Evolutionary conservation across 2,888 invertebrate genomes (phyloP), one percentile per base, ranked within the genome.

Genomic region (Margaritifera margaritifera): DNA sequence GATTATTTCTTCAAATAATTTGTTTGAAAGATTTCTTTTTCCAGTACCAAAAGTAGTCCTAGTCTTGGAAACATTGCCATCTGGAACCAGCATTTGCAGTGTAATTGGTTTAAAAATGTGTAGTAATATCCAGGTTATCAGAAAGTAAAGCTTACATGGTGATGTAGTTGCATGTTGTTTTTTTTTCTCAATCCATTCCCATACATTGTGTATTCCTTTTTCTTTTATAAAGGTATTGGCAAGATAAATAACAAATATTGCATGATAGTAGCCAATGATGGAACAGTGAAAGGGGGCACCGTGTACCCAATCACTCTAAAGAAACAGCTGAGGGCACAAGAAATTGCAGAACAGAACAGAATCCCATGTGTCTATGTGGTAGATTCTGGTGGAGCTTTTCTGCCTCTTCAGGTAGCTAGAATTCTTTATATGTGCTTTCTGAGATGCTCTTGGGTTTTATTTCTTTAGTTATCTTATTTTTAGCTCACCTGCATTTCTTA

Each of bases 301-400:
- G 87, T 90, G 31, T 92, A 86, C 82, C 92, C 92, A 4, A 89
- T 91, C 6, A 86, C 90, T 4, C 81, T 91, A 18, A 89, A 87
- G 78, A 91, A 91, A 77, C 88, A 89, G 64, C 80, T 91, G 15
- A 72, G 91, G 68, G 83, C 84, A 15, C 90, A 91, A 71, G 89
- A 90, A 74, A 88, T 91, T 51, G 89, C 90, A 4, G 78, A 81
- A 62, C 83, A 87, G 66, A 89, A 90, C 71, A 70, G 86, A 4
- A 75, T 92, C 19, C 91, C 92, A 4, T 86, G 85, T 59, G 86
- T 91, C 53, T 90, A 90, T 78, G 79, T 91, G 20, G 90, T 91
- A 4, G 92, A 92, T 77, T 90, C 90, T 63, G 91, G 91, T 25
- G 92, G 92, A 22, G 92, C 91, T 4, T 92, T 90, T 79, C 86